Conservation (phyloP, 2,888 invertebrate genomes). For the Phortica okadai region DNA sequence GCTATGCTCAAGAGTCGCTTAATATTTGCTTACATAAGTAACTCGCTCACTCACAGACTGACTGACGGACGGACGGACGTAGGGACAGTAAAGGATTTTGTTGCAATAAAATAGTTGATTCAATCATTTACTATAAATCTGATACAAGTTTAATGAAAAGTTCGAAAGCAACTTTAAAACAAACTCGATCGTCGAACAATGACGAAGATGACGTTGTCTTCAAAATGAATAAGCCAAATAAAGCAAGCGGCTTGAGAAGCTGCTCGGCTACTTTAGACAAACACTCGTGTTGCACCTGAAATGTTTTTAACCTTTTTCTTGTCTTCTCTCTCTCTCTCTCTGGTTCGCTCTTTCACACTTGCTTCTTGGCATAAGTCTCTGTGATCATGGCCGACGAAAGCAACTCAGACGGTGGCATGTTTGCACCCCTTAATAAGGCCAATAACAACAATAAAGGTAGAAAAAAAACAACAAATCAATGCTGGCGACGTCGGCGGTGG, state of each 20-base stretch:
- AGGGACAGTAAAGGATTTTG: slow-evolving; percentile 35
- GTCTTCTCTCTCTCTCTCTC: slow-evolving; percentile 6
- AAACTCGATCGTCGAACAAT: background rate
- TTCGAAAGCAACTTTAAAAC: background rate
- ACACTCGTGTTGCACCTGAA: slow-evolving; percentile 39
- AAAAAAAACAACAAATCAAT: slow-evolving; percentile 4
- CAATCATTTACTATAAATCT: background rate
- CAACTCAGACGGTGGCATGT: slow-evolving; percentile 67
- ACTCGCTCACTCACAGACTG: slow-evolving; percentile 47
- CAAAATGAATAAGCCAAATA: slow-evolving; percentile 32
- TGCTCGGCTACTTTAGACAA: slow-evolving; percentile 27
- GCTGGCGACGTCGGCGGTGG: slow-evolving; percentile 9
- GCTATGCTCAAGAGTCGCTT: slow-evolving; percentile 40
- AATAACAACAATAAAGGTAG: slow-evolving; percentile 45
- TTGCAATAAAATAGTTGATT: background rate
- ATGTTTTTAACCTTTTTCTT: background rate
- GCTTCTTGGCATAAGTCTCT: slow-evolving; percentile 38
- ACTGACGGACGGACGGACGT: too few species aligned
- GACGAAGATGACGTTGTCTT: slow-evolving; percentile 31
- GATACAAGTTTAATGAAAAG: slow-evolving; percentile 10
- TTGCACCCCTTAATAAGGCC: slow-evolving; percentile 70
- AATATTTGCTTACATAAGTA: slow-evolving; percentile 60
- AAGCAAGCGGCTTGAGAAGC: slow-evolving; percentile 50
- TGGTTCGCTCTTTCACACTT: background rate
- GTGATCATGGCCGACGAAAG: slow-evolving; percentile 62